phyloP scores from a whole-genome alignment of 2,113 vertebrate species.

The Dromaius novaehollandiae region DNA sequence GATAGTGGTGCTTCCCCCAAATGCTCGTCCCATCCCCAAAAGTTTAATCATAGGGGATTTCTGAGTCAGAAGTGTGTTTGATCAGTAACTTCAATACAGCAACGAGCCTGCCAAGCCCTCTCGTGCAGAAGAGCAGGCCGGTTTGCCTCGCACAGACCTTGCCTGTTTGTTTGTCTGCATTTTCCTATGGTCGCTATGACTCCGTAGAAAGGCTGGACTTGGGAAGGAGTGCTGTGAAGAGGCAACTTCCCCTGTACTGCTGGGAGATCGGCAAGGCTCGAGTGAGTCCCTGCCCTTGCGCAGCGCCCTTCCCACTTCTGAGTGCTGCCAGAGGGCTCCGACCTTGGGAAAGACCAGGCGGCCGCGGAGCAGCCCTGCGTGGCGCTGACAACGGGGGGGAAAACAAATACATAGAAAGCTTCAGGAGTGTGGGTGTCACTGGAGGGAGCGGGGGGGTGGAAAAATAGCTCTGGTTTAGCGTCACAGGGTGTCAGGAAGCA shows the following conservation, averaged over 20 bases:
- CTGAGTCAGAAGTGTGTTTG: too few relatives aligned
- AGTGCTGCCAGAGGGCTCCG: neutral
- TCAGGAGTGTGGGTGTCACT: accelerated
- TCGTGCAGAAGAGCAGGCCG: neutral
- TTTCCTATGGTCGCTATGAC: neutral
- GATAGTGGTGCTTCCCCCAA: too few relatives aligned
- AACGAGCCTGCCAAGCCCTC: neutral
- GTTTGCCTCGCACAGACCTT: neutral
- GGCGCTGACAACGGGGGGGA: neutral
- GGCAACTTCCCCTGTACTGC: accelerated
- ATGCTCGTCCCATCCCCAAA: too few relatives aligned
- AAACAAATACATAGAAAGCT: slow-evolving; percentile 8
- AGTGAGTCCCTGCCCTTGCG: neutral
- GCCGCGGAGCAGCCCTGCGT: accelerated
- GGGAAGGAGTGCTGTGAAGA: neutral
- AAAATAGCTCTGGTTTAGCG: neutral
- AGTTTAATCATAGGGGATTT: too few relatives aligned
- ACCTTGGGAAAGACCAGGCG: neutral
- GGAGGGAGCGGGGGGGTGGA: neutral
- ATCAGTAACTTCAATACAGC: neutral
- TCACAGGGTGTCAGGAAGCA: neutral
- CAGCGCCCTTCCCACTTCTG: neutral
- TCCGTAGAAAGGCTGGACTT: neutral
- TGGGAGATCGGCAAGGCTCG: accelerated
- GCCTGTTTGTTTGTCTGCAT: neutral